Evolutionary conservation across 2,797 vertebrate genomes (phyloP).

Genomic region (Dryobates pubescens): DNA sequence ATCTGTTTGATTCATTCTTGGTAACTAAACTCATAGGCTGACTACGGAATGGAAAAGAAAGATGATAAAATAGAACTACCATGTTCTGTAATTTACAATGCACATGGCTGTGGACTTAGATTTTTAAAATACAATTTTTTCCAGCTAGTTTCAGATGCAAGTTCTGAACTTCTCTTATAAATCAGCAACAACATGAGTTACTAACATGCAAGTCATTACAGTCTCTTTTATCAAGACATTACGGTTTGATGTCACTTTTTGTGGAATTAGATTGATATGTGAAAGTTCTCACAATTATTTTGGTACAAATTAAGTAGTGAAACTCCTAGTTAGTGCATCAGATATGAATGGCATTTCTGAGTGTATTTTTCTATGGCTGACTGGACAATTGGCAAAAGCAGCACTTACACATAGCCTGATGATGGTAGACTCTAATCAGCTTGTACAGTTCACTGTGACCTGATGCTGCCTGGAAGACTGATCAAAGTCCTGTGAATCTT

Average conservation of each 20-base stretch:
- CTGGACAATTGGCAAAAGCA: constrained; percentile 30
- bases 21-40: neutral
- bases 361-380: constrained; percentile 25
- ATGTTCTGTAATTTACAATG: neutral
- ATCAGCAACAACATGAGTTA: neutral
- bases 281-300: constrained; percentile 1
- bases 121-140: neutral
- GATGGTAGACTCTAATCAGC: constrained; percentile 48
- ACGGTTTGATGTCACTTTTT: constrained; percentile 12
- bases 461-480: constrained; percentile 58
- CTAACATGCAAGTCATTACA: neutral
- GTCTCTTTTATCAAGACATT: neutral
- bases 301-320: neutral
- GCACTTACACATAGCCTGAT: constrained; percentile 1
- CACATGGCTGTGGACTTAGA: neutral
- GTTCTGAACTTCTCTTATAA: neutral
- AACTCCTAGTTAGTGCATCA: constrained; percentile 4
- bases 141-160: neutral
- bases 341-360: constrained; percentile 23
- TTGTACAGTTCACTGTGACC: constrained; percentile 70
- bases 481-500: constrained; percentile 71
- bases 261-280: neutral
- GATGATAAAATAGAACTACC: neutral
- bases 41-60: neutral
- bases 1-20: neutral